Evolutionary conservation across 2,113 vertebrate genomes (phyloP), one percentile per base, ranked within the genome.

Genomic region (Microcebus murinus): DNA sequence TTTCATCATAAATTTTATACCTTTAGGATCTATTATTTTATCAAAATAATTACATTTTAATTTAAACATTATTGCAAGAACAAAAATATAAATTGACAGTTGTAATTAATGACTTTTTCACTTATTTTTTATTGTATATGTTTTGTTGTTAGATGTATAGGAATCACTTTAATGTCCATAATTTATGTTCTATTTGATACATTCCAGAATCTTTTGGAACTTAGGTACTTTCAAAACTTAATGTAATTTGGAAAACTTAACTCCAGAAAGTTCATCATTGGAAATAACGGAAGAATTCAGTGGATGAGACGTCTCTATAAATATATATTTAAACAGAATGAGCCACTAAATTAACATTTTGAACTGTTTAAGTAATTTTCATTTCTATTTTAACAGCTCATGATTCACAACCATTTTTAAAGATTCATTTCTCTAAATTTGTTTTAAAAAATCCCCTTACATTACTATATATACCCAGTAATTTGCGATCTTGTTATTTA

Each of bases 361-460:
- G 81, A 96, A 87, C 77, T 77, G 45, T 88, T 95, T 63, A 90
- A 94, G 7, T 87, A 95, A 94, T 67, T 34, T 89, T 94, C 52
- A 17, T 52, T 92, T 18, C 59, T 93, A 95, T 96, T 97, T 95
- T 82, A 90, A 57, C 34, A 87, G 27, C 34, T 92, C n/a, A 71
- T 94, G 59, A 96, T 94, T 96, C 90, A 94, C 36, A 95, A 29
- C 5, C 39, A 84, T 76, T 91, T 95, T 52, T 93, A 94, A 89
- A 61, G 61, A 89, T 65, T 34, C 0, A 15, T 70, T 76, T 92
- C 8, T 74, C 50, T 84, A 50, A 79, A 3, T 63, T 45, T 95
- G 79, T 63, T 88, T 89, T 89, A 45, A 96, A 63, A 50, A 0
- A 67, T 74, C 73, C 25, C 39, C 70, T 90, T 86, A 73, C 94